These are phyloP conservation scores for Thumatha senex DNA, from an alignment of 2,888 invertebrate species.

Conservation along the genomic window DNA sequence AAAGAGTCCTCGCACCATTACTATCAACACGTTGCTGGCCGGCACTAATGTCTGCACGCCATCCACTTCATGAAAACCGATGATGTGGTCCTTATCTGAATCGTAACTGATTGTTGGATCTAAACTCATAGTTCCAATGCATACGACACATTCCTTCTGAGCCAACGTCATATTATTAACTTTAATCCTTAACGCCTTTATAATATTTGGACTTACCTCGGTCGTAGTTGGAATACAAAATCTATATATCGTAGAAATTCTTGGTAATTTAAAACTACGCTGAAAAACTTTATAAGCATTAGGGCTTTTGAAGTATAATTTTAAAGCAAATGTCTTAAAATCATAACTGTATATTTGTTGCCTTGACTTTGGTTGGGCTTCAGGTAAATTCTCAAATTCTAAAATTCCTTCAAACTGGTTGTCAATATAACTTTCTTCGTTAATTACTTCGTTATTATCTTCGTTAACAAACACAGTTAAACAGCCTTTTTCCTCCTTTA, in stretches of 20 bases:
- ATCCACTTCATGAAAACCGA: conserved; percentile 31
- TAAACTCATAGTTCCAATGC: conserved; percentile 17
- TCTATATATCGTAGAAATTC: conserved; percentile 15
- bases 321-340: conserved; percentile 22
- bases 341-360: conserved; percentile 6
- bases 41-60: conserved; percentile 17
- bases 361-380: background rate
- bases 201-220: conserved; percentile 6
- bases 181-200: conserved; percentile 22
- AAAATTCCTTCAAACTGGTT: background rate
- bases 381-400: background rate
- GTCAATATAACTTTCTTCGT: background rate
- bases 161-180: conserved; percentile 22
- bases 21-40: conserved; percentile 18
- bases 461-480: conserved; percentile 3
- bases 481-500: conserved; percentile 1
- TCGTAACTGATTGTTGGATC: conserved; percentile 28
- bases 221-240: conserved; percentile 9
- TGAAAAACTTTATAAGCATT: conserved; percentile 19
- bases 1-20: conserved; percentile 32
- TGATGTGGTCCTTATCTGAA: conserved; percentile 20
- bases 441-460: background rate
- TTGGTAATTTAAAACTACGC: conserved; percentile 14
- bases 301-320: conserved; percentile 25
- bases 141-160: conserved; percentile 30